Conservation (phyloP, 2,888 invertebrate species). For the Anoplius nigerrimus region DNA sequence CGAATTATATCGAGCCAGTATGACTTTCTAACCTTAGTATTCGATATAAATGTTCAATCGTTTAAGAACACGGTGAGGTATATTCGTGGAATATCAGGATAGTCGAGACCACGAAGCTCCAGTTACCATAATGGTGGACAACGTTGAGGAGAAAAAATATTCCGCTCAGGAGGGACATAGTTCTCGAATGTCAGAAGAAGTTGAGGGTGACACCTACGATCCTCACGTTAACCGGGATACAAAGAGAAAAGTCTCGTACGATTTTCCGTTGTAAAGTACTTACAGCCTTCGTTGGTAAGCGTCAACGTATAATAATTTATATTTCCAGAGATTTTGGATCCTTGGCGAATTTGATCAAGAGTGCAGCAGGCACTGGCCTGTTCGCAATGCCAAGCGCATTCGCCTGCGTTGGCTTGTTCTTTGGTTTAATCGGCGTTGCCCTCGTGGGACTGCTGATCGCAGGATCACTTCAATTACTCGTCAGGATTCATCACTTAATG, state of each 20-base stretch:
- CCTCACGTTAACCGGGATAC: conserved; percentile 47
- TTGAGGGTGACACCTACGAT: conserved; percentile 41
- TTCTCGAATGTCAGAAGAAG: neutral
- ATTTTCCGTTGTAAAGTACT: neutral
- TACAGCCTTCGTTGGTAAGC: too few relatives aligned
- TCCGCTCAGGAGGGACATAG: too few relatives aligned
- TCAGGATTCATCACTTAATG: conserved; percentile 51
- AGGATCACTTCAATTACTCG: conserved; percentile 52
- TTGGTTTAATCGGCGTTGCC: conserved; percentile 54
- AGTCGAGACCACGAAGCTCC: too few relatives aligned
- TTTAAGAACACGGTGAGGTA: too few relatives aligned
- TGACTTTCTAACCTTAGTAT: too few relatives aligned
- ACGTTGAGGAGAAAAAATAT: too few relatives aligned
- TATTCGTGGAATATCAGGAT: too few relatives aligned
- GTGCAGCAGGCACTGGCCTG: conserved; percentile 58
- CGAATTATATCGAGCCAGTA: too few relatives aligned
- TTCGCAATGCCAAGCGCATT: conserved; percentile 62
- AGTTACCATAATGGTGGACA: too few relatives aligned
- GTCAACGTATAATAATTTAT: neutral
- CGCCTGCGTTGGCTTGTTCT: conserved; percentile 55
- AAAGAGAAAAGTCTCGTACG: conserved; percentile 51
- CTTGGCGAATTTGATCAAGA: conserved; percentile 55
- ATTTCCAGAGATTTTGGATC: conserved; percentile 51
- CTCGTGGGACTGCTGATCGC: conserved; percentile 55
- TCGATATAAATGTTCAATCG: too few relatives aligned